phyloP scores from a whole-genome alignment of 2,113 vertebrate genomes.

The Elaphurus davidianus region DNA sequence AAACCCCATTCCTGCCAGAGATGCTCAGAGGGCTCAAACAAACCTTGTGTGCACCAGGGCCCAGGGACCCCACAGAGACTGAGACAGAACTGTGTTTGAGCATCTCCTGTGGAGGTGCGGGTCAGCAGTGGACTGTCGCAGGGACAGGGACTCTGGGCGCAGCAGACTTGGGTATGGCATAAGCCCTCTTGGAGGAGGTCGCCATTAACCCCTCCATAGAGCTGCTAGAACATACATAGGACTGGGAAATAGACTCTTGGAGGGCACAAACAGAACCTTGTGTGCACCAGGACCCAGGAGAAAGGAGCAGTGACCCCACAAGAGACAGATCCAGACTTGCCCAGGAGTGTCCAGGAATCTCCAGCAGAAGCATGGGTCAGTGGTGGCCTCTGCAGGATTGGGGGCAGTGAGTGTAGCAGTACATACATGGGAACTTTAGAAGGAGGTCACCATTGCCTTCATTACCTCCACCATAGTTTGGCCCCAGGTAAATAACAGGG shows the following conservation, averaged over 20 bases:
- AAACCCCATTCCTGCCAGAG: rapidly evolving
- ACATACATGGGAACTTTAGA: neutral
- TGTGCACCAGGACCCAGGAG: neutral
- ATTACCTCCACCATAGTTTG: neutral
- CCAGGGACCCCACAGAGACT: neutral
- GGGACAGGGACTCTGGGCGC: neutral
- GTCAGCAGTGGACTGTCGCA: neutral
- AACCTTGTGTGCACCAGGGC: neutral
- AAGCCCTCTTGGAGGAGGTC: neutral
- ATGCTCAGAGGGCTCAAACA: neutral
- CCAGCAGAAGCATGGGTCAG: neutral
- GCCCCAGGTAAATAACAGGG: neutral
- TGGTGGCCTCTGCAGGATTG: neutral
- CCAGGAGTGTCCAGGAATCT: neutral
- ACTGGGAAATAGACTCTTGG: neutral
- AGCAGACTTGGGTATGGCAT: neutral
- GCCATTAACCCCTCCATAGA: neutral
- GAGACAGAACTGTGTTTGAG: neutral
- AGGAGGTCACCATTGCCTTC: neutral
- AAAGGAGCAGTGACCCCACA: neutral
- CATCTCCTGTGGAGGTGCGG: neutral
- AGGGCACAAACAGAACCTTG: neutral
- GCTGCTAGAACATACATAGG: neutral
- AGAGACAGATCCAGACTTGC: neutral
- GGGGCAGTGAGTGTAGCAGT: neutral